A percentile compares a stretch with the other conserved stretches of the same genome.
Conservation (phyloP, 2,888 invertebrate species). For the Sericinus montela region DNA sequence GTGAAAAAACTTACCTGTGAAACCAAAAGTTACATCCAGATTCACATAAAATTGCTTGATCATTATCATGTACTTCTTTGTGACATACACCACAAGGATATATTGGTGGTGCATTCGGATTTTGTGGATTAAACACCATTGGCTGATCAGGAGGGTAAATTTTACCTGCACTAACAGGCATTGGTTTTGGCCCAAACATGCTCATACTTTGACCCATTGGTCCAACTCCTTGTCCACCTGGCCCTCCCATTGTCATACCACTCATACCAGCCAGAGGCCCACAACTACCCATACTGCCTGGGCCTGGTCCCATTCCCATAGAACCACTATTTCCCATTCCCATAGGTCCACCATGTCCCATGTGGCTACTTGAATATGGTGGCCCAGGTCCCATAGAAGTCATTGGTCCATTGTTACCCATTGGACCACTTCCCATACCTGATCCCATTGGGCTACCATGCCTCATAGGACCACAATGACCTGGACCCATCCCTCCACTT, state of each 20-base stretch:
- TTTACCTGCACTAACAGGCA: slow-evolving; percentile 95
- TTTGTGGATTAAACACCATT: slow-evolving; percentile 98
- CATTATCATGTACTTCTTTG: slow-evolving; percentile 99
- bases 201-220: slow-evolving; percentile 80
- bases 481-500: slow-evolving; percentile 71
- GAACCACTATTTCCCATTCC: slow-evolving; percentile 70
- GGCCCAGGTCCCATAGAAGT: slow-evolving; percentile 71
- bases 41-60: slow-evolving; percentile 98
- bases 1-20: slow-evolving; percentile 84
- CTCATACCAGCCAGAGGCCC: slow-evolving; percentile 75
- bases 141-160: slow-evolving; percentile 97
- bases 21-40: slow-evolving; percentile 99
- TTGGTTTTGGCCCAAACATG: slow-evolving; percentile 89
- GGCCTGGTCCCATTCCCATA: slow-evolving; percentile 71
- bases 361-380: slow-evolving; percentile 70
- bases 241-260: slow-evolving; percentile 75
- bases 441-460: slow-evolving; percentile 77
- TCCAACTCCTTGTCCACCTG: slow-evolving; percentile 76
- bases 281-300: slow-evolving; percentile 73
- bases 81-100: slow-evolving; percentile 99
- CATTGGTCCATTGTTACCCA: slow-evolving; percentile 76
- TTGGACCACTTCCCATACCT: slow-evolving; percentile 79
- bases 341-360: slow-evolving; percentile 75
- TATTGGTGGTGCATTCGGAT: slow-evolving; percentile 98
- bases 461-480: slow-evolving; percentile 76